A percentile compares a stretch with the other conserved stretches of the same genome.
phyloP scores from a whole-genome alignment of 2,797 vertebrate genomes.

The Graptemys geographica region DNA sequence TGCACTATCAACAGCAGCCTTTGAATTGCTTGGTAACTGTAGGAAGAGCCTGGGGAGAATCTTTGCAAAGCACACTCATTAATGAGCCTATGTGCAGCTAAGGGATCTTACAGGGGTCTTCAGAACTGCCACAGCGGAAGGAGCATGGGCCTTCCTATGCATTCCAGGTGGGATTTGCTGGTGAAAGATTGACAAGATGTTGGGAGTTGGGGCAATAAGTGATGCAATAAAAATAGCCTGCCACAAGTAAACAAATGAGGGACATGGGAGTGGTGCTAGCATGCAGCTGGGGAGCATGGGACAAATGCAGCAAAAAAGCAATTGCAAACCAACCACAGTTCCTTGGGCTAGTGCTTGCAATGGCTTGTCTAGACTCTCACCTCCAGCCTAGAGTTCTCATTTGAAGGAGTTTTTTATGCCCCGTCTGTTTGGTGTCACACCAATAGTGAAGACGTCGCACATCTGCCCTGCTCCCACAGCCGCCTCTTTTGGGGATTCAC shows the following conservation, averaged over 20 bases:
- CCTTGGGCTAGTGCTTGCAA: not conserved
- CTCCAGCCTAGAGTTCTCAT: not conserved
- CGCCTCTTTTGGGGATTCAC: not conserved
- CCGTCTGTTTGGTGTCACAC: not conserved
- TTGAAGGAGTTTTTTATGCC: not conserved
- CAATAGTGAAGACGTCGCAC: not conserved
- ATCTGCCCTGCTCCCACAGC: not conserved
- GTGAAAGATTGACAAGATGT: not conserved
- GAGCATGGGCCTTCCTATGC: not conserved
- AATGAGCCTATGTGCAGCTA: not conserved
- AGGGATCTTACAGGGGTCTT: too few species aligned
- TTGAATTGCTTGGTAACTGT: not conserved
- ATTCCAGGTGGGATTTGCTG: not conserved
- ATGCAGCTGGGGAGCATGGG: too few species aligned
- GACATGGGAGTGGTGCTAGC: not conserved
- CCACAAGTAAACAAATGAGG: not conserved
- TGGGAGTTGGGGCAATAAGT: not conserved
- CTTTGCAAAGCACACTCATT: not conserved
- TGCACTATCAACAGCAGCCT: not conserved
- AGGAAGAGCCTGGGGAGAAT: not conserved
- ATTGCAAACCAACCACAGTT: not conserved
- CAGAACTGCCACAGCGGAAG: not conserved
- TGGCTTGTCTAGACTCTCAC: too few species aligned
- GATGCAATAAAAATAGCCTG: not conserved
- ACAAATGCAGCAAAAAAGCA: too few species aligned